These are phyloP conservation scores for Rhinoptilus africanus DNA, from an alignment of 2,113 vertebrate genomes.

Conservation along the genomic window DNA sequence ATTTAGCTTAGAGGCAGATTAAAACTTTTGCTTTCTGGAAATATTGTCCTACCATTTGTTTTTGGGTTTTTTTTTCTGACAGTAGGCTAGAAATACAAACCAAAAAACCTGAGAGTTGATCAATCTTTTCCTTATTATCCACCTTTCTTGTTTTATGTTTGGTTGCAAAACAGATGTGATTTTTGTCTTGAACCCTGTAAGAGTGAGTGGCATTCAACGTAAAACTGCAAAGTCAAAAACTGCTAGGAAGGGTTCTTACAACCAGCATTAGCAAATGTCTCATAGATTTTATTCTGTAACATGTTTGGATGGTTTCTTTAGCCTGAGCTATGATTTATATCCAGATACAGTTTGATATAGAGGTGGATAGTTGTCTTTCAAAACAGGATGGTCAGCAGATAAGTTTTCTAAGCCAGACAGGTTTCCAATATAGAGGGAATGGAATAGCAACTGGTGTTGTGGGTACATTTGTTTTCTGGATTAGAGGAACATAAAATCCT, in stretches of 20 bases:
- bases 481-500: neutral
- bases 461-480: neutral
- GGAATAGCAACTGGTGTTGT: neutral
- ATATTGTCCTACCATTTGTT: neutral
- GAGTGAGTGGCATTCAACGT: neutral
- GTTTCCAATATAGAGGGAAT: neutral
- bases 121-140: neutral
- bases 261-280: neutral
- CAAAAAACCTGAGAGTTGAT: neutral
- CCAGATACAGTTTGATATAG: neutral
- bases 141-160: neutral
- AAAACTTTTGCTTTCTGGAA: neutral
- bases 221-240: neutral
- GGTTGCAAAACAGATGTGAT: neutral
- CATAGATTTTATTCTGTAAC: neutral
- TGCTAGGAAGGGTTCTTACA: neutral
- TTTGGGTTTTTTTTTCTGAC: neutral
- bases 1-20: neutral
- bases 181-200: neutral
- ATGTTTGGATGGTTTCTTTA: neutral
- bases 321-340: neutral
- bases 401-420: neutral
- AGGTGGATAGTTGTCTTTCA: neutral
- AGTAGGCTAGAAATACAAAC: neutral
- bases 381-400: neutral